Percentiles rank a stretch among this genome's conserved stretches.
These are phyloP conservation scores for Nebria brevicollis DNA, from an alignment of 2,888 invertebrate genomes.

Conservation along the genomic window DNA sequence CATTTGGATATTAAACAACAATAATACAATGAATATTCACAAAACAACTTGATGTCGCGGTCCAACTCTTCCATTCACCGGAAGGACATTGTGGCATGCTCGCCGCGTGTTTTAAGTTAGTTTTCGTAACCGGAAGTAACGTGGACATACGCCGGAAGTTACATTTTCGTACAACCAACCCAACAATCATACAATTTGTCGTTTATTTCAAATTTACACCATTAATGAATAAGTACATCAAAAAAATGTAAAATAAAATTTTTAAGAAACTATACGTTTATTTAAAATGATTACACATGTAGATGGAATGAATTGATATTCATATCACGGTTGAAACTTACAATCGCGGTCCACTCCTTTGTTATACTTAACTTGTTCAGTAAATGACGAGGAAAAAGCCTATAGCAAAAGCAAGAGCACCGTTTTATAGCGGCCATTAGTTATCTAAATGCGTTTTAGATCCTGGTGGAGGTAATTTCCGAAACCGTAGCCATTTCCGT, in stretches of 20 bases:
- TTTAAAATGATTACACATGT: no score
- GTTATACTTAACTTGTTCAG: conserved; percentile 34
- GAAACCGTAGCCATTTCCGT: conserved; percentile 10
- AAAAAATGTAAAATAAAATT: no score
- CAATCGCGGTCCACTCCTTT: conserved; percentile 8
- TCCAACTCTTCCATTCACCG: background rate
- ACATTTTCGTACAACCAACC: background rate
- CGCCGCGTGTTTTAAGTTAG: background rate
- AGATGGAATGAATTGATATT: background rate
- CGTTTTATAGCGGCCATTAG: conserved; percentile 37
- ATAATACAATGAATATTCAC: background rate
- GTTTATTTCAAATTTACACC: no score
- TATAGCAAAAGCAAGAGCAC: conserved; percentile 1
- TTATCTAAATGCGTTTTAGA: conserved; percentile 44
- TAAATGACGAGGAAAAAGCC: conserved; percentile 6
- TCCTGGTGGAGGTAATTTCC: conserved; percentile 40
- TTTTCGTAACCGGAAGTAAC: conserved; percentile 14
- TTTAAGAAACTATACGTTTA: no score
- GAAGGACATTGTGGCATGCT: background rate
- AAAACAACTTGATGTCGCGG: background rate
- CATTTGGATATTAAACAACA: no score
- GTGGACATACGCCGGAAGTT: background rate
- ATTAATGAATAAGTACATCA: no score
- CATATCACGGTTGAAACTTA: background rate
- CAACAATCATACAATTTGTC: no score